Evolutionary conservation across 1,140 invertebrate species (phyloP).

Genomic region (Sweltsa coloradensis): DNA sequence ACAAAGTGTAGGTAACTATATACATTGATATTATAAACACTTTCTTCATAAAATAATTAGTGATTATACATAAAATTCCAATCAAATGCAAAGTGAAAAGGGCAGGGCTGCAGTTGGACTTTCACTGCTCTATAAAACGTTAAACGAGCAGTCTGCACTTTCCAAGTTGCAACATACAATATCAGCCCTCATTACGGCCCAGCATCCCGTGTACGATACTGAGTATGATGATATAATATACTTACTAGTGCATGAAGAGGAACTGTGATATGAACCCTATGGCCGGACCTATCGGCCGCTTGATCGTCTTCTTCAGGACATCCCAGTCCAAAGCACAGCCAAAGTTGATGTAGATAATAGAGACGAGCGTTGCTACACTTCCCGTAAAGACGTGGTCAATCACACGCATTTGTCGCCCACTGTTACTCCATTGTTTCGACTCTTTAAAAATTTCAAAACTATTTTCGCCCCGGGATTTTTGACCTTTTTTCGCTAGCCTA

Average conservation of each 20-base stretch:
- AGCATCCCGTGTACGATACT: no score
- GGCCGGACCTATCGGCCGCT: constrained; percentile 64
- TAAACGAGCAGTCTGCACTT: no score
- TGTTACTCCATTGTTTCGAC: constrained; percentile 33
- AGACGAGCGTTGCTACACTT: constrained; percentile 66
- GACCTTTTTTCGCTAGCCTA: constrained; percentile 39
- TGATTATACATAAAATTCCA: no score
- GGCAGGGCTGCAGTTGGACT: no score
- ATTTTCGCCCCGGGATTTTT: constrained; percentile 18
- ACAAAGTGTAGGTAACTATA: no score
- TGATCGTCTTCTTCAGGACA: constrained; percentile 54
- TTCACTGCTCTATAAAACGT: no score
- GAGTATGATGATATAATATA: constrained; percentile 16
- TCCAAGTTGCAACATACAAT: no score
- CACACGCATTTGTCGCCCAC: constrained; percentile 44
- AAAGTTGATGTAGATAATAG: constrained; percentile 84
- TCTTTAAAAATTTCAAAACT: constrained; percentile 12
- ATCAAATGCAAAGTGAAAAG: no score
- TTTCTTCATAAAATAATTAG: no score
- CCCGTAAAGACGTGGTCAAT: constrained; percentile 66
- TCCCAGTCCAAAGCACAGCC: constrained; percentile 78
- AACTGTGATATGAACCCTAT: constrained; percentile 80
- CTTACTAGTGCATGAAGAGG: constrained; percentile 75
- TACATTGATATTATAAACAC: no score
- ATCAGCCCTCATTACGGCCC: no score